These are phyloP conservation scores for Drosophila falleni DNA, from an alignment of 2,888 invertebrate species.

Conservation along the genomic window DNA sequence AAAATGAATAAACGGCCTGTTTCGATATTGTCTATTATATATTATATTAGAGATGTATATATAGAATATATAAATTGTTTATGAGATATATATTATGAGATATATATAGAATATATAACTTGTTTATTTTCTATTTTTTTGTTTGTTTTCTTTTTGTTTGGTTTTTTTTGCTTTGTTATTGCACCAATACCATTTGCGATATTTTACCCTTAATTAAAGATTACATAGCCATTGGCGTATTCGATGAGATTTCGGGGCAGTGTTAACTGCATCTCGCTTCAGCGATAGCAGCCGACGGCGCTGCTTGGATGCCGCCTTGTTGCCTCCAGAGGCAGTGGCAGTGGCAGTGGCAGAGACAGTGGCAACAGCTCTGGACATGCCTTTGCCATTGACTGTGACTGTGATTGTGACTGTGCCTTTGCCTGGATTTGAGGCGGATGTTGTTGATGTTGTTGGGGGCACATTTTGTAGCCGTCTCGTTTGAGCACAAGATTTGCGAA, in stretches of 20 bases:
- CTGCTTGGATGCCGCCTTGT: conserved; percentile 49
- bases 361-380: conserved; percentile 20
- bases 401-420: conserved; percentile 11
- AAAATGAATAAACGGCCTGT: neutral
- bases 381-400: conserved; percentile 20
- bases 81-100: no score
- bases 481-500: conserved; percentile 38
- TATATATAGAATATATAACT: conserved; percentile 2
- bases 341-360: conserved; percentile 26
- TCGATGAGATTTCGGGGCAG: conserved; percentile 44
- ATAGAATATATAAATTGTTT: conserved; percentile 11
- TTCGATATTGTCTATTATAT: conserved; percentile 9
- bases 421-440: conserved; percentile 38
- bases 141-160: conserved; percentile 52
- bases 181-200: conserved; percentile 85
- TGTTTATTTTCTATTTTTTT: conserved; percentile 26
- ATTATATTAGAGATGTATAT: no score
- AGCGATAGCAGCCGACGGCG: conserved; percentile 62
- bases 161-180: conserved; percentile 61
- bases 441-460: conserved; percentile 48
- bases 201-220: conserved; percentile 84
- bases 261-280: conserved; percentile 54
- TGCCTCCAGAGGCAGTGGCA: conserved; percentile 34
- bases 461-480: conserved; percentile 52
- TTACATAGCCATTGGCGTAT: conserved; percentile 76